Conservation (phyloP, 2,797 vertebrate species). For the Lepidocolaptes lacrymiger region DNA sequence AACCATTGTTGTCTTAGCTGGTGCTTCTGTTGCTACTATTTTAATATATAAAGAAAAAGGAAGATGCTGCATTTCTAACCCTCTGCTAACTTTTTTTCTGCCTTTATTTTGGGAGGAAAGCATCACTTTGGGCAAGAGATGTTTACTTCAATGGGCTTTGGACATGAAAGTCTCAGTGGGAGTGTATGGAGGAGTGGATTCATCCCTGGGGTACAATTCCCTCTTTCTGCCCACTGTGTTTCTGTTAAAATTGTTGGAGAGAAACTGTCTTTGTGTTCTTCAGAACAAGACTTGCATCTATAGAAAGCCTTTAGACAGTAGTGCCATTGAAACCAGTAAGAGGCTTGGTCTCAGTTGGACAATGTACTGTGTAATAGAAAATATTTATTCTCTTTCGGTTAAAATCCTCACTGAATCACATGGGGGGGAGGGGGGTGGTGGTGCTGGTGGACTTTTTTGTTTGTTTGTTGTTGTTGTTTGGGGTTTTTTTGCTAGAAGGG, state of each 20-base stretch:
- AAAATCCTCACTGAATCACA: not conserved
- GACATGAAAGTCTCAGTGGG: not conserved
- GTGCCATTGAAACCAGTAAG: not conserved
- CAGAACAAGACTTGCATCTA: not conserved
- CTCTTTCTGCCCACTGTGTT: not conserved
- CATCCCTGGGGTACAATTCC: not conserved
- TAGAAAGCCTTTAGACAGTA: not conserved
- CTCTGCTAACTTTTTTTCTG: not conserved
- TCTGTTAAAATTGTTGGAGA: not conserved
- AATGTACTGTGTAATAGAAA: not conserved
- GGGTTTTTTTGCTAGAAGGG: not conserved
- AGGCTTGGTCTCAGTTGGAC: not conserved
- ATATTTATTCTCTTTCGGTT: not conserved
- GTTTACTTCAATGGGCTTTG: not conserved
- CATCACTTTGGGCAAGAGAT: not conserved
- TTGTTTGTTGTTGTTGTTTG: not conserved
- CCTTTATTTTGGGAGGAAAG: not conserved
- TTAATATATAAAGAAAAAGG: not conserved
- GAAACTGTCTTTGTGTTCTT: constrained; percentile 11
- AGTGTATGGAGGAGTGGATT: not conserved
- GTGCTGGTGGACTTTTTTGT: not conserved
- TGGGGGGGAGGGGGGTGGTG: too few relatives aligned
- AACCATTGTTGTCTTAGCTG: not conserved
- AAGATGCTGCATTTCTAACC: not conserved
- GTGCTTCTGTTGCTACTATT: not conserved